phyloP scores from a whole-genome alignment of 2,797 vertebrate genomes.

The Acrossocheilus fasciatus region DNA sequence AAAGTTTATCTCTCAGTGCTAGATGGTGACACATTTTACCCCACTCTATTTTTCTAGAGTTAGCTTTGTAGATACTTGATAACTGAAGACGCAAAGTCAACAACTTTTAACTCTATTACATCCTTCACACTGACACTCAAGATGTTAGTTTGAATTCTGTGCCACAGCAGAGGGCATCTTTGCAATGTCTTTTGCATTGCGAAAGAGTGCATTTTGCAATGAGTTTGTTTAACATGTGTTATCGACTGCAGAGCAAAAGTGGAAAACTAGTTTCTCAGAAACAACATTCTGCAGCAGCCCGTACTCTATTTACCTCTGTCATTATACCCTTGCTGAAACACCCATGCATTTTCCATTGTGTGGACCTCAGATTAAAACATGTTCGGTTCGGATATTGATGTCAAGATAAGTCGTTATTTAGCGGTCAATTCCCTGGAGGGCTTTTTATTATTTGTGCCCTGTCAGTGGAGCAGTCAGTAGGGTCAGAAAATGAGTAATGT shows the following conservation, averaged over 20 bases:
- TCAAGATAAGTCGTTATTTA: constrained; percentile 41
- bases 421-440: constrained; percentile 26
- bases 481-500: constrained; percentile 27
- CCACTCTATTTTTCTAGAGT: background rate
- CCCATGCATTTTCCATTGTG: constrained; percentile 35
- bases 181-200: background rate
- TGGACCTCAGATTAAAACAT: constrained; percentile 16
- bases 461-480: constrained; percentile 19
- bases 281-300: constrained; percentile 3
- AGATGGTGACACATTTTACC: background rate
- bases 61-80: background rate
- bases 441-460: constrained; percentile 34
- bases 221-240: background rate
- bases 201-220: background rate
- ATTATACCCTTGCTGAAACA: constrained; percentile 18
- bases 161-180: constrained; percentile 26
- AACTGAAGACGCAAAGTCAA: background rate
- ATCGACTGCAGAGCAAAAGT: constrained; percentile 26
- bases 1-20: background rate
- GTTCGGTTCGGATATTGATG: constrained; percentile 32
- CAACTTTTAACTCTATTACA: constrained; percentile 2
- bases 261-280: background rate
- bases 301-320: constrained; percentile 2
- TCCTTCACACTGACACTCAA: background rate
- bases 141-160: background rate